Evolutionary conservation across 2,797 vertebrate species (phyloP).

Genomic region (Simalia tracyae): DNA sequence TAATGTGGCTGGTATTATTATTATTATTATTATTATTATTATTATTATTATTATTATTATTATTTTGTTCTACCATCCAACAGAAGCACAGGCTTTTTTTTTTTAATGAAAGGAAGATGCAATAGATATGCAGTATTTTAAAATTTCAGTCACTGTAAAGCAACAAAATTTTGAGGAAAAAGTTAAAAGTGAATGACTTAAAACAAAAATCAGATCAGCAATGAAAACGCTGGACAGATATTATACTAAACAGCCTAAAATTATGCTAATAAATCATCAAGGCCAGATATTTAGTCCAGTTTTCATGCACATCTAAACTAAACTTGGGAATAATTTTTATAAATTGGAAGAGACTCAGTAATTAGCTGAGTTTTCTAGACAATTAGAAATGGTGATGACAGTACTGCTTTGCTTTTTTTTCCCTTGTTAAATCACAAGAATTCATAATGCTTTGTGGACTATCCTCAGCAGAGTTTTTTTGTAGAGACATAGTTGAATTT

Average conservation of each 20-base stretch:
- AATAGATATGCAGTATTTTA: not conserved
- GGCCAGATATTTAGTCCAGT: not conserved
- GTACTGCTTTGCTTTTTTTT: not conserved
- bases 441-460: constrained; percentile 3
- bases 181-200: not conserved
- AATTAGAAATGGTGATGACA: not conserved
- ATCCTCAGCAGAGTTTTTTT: not conserved
- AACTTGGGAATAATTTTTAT: constrained; percentile 3
- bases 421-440: not conserved
- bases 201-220: not conserved
- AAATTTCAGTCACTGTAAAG: not conserved
- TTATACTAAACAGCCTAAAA: not conserved
- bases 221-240: not conserved
- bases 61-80: constrained; percentile 25
- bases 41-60: not conserved
- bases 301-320: not conserved
- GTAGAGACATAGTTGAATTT: not conserved
- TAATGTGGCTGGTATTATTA: not conserved
- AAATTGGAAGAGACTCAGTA: constrained; percentile 3
- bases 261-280: not conserved
- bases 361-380: constrained; percentile 8
- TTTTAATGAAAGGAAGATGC: not conserved
- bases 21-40: no score
- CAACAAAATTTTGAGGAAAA: not conserved
- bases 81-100: not conserved